Evolutionary conservation across 2,888 invertebrate species (phyloP).

Genomic region (Sisyra terminalis): DNA sequence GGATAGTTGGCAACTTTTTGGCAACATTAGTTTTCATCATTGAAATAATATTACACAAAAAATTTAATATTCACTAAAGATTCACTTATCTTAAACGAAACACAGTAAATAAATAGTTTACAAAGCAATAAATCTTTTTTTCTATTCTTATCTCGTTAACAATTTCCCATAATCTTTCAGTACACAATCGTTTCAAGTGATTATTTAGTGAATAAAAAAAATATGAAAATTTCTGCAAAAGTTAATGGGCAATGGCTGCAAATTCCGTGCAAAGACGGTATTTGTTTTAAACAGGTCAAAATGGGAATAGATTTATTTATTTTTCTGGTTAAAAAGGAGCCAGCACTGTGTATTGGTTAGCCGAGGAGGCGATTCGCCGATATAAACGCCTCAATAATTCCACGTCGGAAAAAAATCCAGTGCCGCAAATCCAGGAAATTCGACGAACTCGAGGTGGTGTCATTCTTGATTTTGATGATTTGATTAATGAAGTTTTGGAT

Average conservation of each 20-base stretch:
- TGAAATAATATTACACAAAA: constrained; percentile 1
- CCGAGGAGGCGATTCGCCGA: constrained; percentile 30
- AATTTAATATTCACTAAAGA: background rate
- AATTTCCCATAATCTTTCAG: background rate
- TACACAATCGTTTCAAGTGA: background rate
- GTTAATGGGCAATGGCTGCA: constrained; percentile 39
- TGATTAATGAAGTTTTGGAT: constrained; percentile 33
- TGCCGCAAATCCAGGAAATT: constrained; percentile 27
- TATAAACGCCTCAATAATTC: constrained; percentile 25
- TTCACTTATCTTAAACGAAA: background rate
- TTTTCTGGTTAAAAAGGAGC: constrained; percentile 17
- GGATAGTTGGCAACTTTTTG: constrained; percentile 1
- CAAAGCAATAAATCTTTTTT: background rate
- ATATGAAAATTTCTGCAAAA: constrained; percentile 37
- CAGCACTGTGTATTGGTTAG: constrained; percentile 31
- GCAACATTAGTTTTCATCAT: background rate
- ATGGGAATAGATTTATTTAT: background rate
- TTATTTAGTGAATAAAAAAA: constrained; percentile 6
- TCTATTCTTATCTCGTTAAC: background rate
- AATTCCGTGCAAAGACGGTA: constrained; percentile 33
- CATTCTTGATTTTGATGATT: constrained; percentile 36
- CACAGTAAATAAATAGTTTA: background rate
- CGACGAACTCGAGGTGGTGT: constrained; percentile 39
- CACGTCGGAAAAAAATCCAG: constrained; percentile 7
- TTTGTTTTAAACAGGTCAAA: constrained; percentile 13